Base-by-base conservation (phyloP, 2,113 vertebrate genomes). In the Plotosus lineatus region DNA sequence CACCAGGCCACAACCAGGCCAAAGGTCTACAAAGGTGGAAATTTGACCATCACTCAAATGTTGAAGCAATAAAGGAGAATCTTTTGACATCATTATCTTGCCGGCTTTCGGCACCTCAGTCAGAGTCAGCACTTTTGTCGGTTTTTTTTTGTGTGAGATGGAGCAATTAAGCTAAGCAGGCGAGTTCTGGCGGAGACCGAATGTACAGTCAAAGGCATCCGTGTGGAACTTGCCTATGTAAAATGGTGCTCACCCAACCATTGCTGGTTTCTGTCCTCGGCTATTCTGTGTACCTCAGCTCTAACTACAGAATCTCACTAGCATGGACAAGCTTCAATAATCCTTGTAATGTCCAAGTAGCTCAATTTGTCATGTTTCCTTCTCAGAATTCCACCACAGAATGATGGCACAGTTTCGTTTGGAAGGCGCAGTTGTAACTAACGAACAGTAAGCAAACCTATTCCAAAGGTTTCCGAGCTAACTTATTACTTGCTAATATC, bases 191-290 rank as follows among this genome's bases (percentile, higher is more conserved):
- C 60, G 53, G 26, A 40, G 42, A 19, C 42, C 10, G 38, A 60
- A 19, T 10, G 12, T n/a, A 44, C 23, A 76, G 21, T 21, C 58
- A 75, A 81, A 33, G 46, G 42, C 60, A 75, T 50, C 56, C 60
- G 40, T 28, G 23, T n/a, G 65, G 44, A 74, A 63, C 65, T 81
- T 42, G 66, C 60, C 78, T 83, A 68, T 74, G 63, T 51, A 88
- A 85, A 85, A 86, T 86, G 86, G 85, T 83, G 85, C 75, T 81
- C 48, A 51, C 82, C 84, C 84, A 88, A 84, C 76, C 61, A 61
- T 40, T 83, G 86, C 86, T 80, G 86, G 83, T 61, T 75, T 72
- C 73, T 76, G 72, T 82, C 81, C 53, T 82, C 28, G 3, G 71
- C 71, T 6, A 19, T 17, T 11, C 71, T 53, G 71, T 12, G 8